Evolutionary conservation across 1,140 invertebrate species (phyloP).

Genomic region (Nomia melanderi): DNA sequence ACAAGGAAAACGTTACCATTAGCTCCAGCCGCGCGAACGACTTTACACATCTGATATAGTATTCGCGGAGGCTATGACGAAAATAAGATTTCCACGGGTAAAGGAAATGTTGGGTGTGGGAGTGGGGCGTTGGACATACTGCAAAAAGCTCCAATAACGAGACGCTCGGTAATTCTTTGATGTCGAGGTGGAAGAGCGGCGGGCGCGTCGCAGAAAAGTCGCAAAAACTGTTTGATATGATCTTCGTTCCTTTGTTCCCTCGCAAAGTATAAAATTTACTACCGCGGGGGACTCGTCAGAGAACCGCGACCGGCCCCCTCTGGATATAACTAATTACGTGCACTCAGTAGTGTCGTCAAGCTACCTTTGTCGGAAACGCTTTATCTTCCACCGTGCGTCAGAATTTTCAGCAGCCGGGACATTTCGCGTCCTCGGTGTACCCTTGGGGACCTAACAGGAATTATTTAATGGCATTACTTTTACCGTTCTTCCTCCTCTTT

Average conservation of each 20-base stretch:
- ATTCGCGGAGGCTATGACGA: not conserved
- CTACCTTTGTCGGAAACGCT: constrained; percentile 59
- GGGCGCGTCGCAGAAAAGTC: constrained; percentile 32
- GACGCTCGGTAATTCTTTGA: constrained; percentile 57
- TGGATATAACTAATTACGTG: constrained; percentile 68
- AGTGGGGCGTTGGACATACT: not conserved
- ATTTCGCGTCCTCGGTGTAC: constrained; percentile 34
- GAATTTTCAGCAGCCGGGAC: constrained; percentile 55
- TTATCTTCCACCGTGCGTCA: constrained; percentile 44
- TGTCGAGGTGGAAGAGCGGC: constrained; percentile 36
- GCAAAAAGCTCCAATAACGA: constrained; percentile 31
- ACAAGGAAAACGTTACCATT: not conserved
- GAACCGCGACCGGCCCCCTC: constrained; percentile 43
- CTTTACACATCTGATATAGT: constrained; percentile 2
- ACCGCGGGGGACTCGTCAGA: constrained; percentile 56
- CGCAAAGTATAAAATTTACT: constrained; percentile 64
- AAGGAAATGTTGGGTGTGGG: not conserved
- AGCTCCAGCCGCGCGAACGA: not conserved
- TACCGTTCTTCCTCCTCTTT: not conserved
- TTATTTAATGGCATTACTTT: constrained; percentile 39
- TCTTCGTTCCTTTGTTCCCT: constrained; percentile 57
- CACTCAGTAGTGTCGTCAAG: constrained; percentile 59
- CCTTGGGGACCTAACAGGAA: constrained; percentile 32
- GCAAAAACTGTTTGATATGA: constrained; percentile 66
- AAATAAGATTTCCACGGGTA: constrained; percentile 40